Percentiles rank a stretch among this genome's conserved stretches.
Conservation (phyloP, 2,888 invertebrate genomes). For the Buathra laborator region DNA sequence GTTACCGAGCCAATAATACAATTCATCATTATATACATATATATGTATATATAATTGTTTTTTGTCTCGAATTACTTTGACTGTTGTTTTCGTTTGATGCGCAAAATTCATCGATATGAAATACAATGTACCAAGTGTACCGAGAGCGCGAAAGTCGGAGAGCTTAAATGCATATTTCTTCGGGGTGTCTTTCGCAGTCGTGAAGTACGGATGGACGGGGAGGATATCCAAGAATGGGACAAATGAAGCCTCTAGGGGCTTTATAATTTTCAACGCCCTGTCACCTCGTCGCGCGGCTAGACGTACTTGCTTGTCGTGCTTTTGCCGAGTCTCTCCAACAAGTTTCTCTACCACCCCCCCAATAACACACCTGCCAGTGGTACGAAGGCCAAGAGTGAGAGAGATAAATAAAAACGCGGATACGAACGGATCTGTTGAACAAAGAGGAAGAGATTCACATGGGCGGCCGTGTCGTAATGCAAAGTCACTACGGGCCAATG, state of each 20-base stretch:
- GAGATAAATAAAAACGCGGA: background rate
- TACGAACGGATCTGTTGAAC: background rate
- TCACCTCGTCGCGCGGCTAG: conserved; percentile 9
- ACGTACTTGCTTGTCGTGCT: conserved; percentile 66
- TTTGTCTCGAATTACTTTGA: no score
- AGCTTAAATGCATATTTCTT: background rate
- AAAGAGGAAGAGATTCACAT: conserved; percentile 52
- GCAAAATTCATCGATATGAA: background rate
- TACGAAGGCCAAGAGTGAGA: conserved; percentile 7
- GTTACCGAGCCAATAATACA: no score
- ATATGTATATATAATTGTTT: no score
- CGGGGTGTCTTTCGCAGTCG: background rate
- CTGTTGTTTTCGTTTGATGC: no score
- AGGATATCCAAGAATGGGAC: conserved; percentile 78
- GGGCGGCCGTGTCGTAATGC: conserved; percentile 79
- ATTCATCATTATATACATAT: no score
- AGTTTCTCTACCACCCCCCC: conserved; percentile 20
- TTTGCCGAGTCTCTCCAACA: conserved; percentile 21
- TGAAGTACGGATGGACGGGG: background rate
- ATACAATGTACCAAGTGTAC: background rate
- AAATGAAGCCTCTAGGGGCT: conserved; percentile 81
- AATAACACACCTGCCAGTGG: conserved; percentile 9
- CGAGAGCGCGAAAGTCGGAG: background rate
- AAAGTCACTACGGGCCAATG: conserved; percentile 84
- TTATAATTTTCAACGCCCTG: conserved; percentile 82